These are phyloP conservation scores for Neomonachus schauinslandi DNA, from an alignment of 2,113 vertebrate species.

Conservation along the genomic window DNA sequence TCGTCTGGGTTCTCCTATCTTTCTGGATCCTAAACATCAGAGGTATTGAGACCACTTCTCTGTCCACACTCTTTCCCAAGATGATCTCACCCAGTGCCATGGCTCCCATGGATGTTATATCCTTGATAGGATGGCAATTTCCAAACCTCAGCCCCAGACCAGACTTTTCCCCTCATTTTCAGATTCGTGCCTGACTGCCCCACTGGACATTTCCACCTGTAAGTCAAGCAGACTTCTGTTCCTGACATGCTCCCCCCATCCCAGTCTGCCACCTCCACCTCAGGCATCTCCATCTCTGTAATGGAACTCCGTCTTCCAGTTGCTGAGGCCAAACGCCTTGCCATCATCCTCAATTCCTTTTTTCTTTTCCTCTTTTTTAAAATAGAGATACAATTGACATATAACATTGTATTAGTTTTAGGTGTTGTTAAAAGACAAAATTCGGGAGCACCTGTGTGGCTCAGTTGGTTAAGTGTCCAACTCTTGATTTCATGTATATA, in stretches of 20 bases:
- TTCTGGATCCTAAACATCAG: not conserved
- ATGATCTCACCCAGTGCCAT: not conserved
- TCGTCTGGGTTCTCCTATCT: not conserved
- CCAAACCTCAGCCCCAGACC: not conserved
- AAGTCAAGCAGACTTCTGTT: not conserved
- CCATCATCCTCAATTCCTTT: not conserved
- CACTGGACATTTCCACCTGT: not conserved
- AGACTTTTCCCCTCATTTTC: not conserved
- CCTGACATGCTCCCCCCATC: not conserved
- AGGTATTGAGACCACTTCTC: not conserved
- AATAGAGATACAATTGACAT: not conserved
- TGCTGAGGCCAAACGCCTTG: not conserved
- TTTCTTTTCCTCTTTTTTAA: not conserved
- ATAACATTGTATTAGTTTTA: not conserved
- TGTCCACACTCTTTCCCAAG: not conserved
- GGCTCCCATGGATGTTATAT: not conserved
- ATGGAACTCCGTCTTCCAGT: not conserved
- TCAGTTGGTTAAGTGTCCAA: not conserved
- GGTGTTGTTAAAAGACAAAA: not conserved
- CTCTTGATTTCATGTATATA: not conserved
- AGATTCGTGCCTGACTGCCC: not conserved
- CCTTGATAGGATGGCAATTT: not conserved
- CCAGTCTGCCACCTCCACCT: not conserved
- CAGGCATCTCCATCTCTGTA: not conserved
- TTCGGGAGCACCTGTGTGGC: not conserved